These are phyloP conservation scores for Acropternis orthonyx DNA, from an alignment of 2,797 vertebrate genomes.

Conservation along the genomic window DNA sequence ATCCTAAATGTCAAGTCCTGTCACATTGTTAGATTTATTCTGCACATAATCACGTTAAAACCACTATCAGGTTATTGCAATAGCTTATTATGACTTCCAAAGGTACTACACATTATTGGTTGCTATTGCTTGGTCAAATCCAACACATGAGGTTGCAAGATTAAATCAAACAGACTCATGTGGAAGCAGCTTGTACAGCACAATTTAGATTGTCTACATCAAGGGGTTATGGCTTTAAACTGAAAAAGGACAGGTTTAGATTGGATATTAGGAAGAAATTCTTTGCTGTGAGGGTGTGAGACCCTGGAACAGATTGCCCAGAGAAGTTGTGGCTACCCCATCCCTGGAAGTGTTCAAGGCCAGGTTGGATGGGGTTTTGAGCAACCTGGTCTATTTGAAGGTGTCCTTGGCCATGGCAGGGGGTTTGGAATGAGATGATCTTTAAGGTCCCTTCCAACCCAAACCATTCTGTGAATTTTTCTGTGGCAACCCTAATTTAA, in stretches of 20 bases:
- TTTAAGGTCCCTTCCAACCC: not conserved
- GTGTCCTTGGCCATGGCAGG: not conserved
- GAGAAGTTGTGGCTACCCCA: not conserved
- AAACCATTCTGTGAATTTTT: not conserved
- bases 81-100: not conserved
- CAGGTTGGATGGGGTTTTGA: not conserved
- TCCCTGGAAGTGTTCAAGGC: not conserved
- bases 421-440: not conserved
- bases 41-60: not conserved
- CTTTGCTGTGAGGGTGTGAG: not conserved
- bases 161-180: not conserved
- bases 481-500: not conserved
- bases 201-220: not conserved
- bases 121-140: not conserved
- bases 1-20: not conserved
- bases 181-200: rapidly evolving
- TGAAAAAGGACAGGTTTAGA: not conserved
- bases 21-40: not conserved
- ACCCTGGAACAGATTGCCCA: not conserved
- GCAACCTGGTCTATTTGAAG: rapidly evolving
- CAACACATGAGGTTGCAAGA: not conserved
- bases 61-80: not conserved
- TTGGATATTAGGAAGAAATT: not conserved
- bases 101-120: not conserved
- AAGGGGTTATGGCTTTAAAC: not conserved